A percentile compares a stretch with the other conserved stretches of the same genome.
Conservation (phyloP, 1,140 invertebrate genomes). For the Caenorhabditis elegans region DNA sequence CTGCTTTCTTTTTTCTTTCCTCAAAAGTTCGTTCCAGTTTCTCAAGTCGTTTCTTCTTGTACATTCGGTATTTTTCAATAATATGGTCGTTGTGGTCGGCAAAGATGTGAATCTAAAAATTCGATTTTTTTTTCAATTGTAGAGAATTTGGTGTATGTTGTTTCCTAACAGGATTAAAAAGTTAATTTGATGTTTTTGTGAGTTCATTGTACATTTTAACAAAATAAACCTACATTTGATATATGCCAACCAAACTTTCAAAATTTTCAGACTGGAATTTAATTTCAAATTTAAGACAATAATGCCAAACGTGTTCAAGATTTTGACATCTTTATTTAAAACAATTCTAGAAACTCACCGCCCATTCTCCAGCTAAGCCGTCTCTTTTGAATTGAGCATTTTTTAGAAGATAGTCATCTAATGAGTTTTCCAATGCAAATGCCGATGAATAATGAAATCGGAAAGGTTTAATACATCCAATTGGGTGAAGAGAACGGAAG, state of each 20-base stretch:
- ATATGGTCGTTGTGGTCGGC: neutral
- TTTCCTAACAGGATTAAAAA: neutral
- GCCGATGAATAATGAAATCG: neutral
- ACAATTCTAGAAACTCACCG: neutral
- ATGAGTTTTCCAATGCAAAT: neutral
- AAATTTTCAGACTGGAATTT: too few relatives aligned
- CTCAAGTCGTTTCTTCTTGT: neutral
- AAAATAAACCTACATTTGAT: too few relatives aligned
- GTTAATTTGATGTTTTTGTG: too few relatives aligned
- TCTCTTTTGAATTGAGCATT: neutral
- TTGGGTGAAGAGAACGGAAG: neutral
- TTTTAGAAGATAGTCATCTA: neutral
- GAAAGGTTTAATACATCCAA: neutral
- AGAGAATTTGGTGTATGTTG: neutral
- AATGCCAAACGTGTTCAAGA: too few relatives aligned
- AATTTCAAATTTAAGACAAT: too few relatives aligned
- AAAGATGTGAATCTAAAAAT: neutral
- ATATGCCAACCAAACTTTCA: too few relatives aligned
- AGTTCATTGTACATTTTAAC: too few relatives aligned
- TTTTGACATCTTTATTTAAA: too few relatives aligned
- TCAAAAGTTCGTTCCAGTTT: neutral
- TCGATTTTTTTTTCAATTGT: too few relatives aligned
- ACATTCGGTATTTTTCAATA: neutral
- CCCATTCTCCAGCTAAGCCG: neutral
- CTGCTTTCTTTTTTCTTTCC: neutral